Evolutionary conservation across 1,140 invertebrate species (phyloP), one percentile per base, ranked within the genome.

Genomic region (Drosophila burlai): DNA sequence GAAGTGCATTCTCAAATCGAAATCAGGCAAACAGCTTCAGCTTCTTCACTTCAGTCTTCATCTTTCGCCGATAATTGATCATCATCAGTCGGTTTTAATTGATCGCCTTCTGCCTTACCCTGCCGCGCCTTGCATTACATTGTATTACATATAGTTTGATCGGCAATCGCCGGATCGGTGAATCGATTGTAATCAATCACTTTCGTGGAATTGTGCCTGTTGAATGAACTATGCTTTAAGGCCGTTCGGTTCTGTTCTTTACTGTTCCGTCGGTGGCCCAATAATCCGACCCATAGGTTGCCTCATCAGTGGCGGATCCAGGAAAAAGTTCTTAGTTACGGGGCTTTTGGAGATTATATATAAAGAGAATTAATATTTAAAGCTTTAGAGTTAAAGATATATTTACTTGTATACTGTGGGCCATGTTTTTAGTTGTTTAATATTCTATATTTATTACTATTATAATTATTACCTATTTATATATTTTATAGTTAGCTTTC

Each of bases 31-130:
- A 10, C 15, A 31, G 13, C 64, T 40, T n/a, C 34, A 73, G 67
- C 64, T 63, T 71, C 59, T 52, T 78, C 58, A 50, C 43, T 47
- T 50, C 59, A 55, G 57, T 58, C 66, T 82, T 78, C 62, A 79
- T 83, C 80, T 75, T 63, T 61, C 57, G 58, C 81, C 81, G 85
- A 90, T 89, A 89, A 89, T 89, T 89, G 84, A 90, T 89, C 84
- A 89, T 89, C 84, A 89, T 89, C 84, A 90, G 84, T 89, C 84
- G 69, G 75, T 90, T 90, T 89, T 89, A 89, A 89, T 89, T 89
- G 84, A 89, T 89, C 84, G 84, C 46, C 78, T 78, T 82, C 83
- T 66, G 67, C 63, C 73, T 65, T 52, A 55, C 50, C 81, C 31
- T 65, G 59, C 76, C 54, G 61, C 57, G 76, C 80, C 64, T 71